Percentiles rank a stretch among this genome's conserved stretches.
Conservation (phyloP, 1,140 invertebrate genomes). For the Apis dorsata region DNA sequence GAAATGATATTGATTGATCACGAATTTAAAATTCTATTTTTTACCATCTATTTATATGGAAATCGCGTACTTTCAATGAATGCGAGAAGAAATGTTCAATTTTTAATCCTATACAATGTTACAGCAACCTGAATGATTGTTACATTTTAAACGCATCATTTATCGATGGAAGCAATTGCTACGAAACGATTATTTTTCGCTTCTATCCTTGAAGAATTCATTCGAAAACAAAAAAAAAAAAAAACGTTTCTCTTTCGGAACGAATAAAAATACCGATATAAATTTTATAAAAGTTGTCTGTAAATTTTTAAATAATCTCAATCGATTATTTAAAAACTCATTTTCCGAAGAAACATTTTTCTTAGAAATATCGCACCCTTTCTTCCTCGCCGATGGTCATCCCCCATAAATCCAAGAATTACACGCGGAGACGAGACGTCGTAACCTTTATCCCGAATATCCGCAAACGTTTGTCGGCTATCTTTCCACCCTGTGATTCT, state of each 20-base stretch:
- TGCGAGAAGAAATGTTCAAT: too few relatives aligned
- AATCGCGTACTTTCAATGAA: neutral
- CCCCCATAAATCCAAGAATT: constrained; percentile 68
- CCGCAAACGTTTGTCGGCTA: constrained; percentile 66
- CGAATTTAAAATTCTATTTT: neutral
- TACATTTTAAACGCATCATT: constrained; percentile 58
- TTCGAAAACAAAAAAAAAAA: too few relatives aligned
- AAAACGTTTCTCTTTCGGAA: too few relatives aligned
- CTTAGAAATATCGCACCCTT: constrained; percentile 25
- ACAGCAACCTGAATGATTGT: constrained; percentile 15
- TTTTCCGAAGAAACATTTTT: neutral
- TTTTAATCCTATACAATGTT: too few relatives aligned
- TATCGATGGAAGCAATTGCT: constrained; percentile 61
- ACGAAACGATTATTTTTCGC: constrained; percentile 46
- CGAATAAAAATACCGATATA: too few relatives aligned
- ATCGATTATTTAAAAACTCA: too few relatives aligned
- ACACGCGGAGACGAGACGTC: constrained; percentile 31
- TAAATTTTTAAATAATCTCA: too few relatives aligned
- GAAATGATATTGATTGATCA: neutral
- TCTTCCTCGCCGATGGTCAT: constrained; percentile 34
- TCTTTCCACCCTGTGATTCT: constrained; percentile 52
- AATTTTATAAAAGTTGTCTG: too few relatives aligned
- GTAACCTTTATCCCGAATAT: constrained; percentile 14
- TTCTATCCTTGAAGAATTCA: too few relatives aligned
- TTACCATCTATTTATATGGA: neutral